Conservation (phyloP, 2,888 invertebrate genomes). For the Lasioglossum zephyrum region DNA sequence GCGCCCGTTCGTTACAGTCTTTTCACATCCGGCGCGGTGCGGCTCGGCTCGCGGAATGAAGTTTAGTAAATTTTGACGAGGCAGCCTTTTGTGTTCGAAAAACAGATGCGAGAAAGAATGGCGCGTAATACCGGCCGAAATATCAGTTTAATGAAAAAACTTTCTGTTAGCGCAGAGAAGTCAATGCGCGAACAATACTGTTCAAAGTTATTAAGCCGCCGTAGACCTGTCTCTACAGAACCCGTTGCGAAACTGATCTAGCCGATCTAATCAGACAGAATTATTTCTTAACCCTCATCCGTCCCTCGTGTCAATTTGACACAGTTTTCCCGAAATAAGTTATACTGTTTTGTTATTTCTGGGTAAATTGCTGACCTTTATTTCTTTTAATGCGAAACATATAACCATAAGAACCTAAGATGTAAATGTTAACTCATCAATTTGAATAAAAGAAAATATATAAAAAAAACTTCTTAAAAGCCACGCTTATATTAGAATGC, state of each 20-base stretch:
- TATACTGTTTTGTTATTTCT: no score
- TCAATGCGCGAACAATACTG: background rate
- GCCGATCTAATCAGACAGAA: background rate
- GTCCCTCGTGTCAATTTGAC: no score
- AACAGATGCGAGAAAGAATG: slow-evolving; percentile 27
- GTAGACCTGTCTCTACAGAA: background rate
- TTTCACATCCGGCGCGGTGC: slow-evolving; percentile 31
- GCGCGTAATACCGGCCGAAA: slow-evolving; percentile 23
- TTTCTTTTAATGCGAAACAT: no score
- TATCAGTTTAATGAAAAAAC: slow-evolving; percentile 24
- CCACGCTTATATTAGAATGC: no score
- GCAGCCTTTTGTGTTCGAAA: slow-evolving; percentile 26
- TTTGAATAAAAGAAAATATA: no score
- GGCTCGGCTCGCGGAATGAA: slow-evolving; percentile 15
- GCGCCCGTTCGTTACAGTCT: slow-evolving; percentile 44
- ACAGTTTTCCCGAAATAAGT: no score
- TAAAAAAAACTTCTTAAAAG: no score
- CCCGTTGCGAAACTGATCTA: background rate
- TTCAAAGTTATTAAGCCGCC: background rate
- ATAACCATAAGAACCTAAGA: no score
- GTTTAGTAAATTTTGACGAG: slow-evolving; percentile 28
- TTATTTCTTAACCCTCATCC: background rate
- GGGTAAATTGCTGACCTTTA: no score
- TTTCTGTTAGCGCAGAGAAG: background rate
- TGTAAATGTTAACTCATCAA: no score